Percentiles rank a stretch among this genome's conserved stretches.
Evolutionary conservation across 1,140 invertebrate species (phyloP).

Genomic region (Zaprionus nigranus): DNA sequence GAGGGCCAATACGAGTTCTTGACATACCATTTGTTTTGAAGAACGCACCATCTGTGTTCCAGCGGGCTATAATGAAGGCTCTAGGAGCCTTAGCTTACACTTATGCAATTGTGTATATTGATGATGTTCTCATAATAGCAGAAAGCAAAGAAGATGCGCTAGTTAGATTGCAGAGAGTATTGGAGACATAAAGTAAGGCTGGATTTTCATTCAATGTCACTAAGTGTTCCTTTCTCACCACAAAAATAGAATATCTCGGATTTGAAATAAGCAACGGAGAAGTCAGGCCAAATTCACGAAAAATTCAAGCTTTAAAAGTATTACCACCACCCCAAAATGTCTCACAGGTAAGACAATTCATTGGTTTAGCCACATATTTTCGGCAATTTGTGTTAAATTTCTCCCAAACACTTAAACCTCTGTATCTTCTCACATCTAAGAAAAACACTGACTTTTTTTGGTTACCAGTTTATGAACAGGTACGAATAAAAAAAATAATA

Average conservation of each 20-base stretch:
- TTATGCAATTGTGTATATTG: conserved; percentile 2
- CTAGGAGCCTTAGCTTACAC: conserved; percentile 1
- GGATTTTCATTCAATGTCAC: conserved; percentile 5
- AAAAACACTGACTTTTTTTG: too few species aligned
- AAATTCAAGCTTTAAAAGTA: conserved; percentile 10
- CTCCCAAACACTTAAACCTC: too few species aligned
- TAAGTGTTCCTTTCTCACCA: neutral
- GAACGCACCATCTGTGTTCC: conserved; percentile 2
- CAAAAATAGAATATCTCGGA: conserved; percentile 8
- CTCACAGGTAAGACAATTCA: neutral
- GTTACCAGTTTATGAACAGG: too few species aligned
- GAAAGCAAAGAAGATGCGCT: neutral
- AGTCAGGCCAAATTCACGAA: conserved; percentile 12
- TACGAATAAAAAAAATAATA: too few species aligned
- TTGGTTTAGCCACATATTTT: too few species aligned
- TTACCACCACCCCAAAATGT: conserved; percentile 6
- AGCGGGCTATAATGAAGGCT: too few species aligned
- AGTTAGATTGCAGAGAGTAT: neutral
- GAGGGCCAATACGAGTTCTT: too few species aligned
- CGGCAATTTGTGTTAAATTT: too few species aligned
- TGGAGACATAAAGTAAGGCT: neutral
- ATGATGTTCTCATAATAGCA: neutral
- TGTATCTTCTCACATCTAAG: too few species aligned
- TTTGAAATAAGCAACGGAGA: conserved; percentile 2
- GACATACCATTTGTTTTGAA: neutral